phyloP scores from a whole-genome alignment of 2,888 invertebrate species.

The Hemaris fuciformis region DNA sequence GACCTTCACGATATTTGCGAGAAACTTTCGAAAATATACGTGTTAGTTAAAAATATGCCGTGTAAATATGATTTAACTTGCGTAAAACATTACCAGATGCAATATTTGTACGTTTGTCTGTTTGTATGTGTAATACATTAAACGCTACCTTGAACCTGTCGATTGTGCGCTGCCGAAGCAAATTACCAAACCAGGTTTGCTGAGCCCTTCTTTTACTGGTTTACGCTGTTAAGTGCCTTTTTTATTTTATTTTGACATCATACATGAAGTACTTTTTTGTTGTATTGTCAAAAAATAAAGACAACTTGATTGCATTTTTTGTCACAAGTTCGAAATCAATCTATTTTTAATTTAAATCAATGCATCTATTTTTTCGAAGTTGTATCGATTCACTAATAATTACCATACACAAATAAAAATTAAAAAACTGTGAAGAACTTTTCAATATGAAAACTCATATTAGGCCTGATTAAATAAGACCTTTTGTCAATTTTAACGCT shows the following conservation, averaged over 20 bases:
- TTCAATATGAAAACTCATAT: too few relatives aligned
- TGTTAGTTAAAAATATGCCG: background rate
- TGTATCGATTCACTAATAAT: too few relatives aligned
- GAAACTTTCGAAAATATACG: constrained; percentile 2
- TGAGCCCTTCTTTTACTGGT: background rate
- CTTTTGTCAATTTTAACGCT: too few relatives aligned
- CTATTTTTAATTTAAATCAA: too few relatives aligned
- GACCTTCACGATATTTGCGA: constrained; percentile 5
- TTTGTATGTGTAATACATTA: background rate
- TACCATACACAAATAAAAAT: too few relatives aligned
- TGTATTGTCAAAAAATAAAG: too few relatives aligned
- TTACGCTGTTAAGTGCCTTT: background rate
- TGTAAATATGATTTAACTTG: background rate
- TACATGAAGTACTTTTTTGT: too few relatives aligned
- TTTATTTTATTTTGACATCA: background rate
- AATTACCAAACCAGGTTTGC: background rate
- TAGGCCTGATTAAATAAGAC: too few relatives aligned
- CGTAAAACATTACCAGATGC: constrained; percentile 1
- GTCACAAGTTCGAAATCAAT: too few relatives aligned
- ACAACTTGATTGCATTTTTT: background rate
- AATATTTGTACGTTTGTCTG: background rate
- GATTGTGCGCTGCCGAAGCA: background rate
- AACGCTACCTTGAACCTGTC: background rate
- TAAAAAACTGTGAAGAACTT: too few relatives aligned
- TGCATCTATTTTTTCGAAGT: too few relatives aligned